phyloP scores from a whole-genome alignment of 35 echinoderm and acorn worm genomes.

The Stichopus chloronotus region DNA sequence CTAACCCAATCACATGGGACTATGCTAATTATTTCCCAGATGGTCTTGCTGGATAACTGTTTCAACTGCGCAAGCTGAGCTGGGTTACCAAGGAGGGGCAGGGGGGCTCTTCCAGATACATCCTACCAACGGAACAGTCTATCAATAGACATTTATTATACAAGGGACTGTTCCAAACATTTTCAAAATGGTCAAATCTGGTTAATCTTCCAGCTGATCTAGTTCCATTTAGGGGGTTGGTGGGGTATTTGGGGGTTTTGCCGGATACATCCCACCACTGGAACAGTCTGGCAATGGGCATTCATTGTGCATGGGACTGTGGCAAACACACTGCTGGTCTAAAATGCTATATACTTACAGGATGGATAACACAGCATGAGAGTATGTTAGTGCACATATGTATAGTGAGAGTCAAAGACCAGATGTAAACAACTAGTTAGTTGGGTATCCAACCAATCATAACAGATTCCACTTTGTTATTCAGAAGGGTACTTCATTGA shows the following conservation, averaged over 20 bases:
- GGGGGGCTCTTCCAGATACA: not conserved
- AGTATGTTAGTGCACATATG: too few species aligned
- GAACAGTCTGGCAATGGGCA: not conserved
- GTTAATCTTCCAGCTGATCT: too few species aligned
- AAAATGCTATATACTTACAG: too few species aligned
- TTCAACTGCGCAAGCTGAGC: not conserved
- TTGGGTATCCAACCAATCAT: too few species aligned
- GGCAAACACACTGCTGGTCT: too few species aligned
- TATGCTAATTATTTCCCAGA: not conserved
- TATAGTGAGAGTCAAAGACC: too few species aligned
- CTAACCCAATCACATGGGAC: conserved; percentile 8
- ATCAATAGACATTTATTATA: not conserved
- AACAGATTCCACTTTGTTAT: too few species aligned
- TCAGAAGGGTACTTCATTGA: too few species aligned
- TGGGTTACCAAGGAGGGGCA: not conserved
- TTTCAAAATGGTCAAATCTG: not conserved
- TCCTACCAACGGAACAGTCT: not conserved
- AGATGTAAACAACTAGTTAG: too few species aligned
- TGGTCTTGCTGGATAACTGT: not conserved
- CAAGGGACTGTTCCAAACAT: not conserved
- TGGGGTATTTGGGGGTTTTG: not conserved
- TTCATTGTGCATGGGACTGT: too few species aligned
- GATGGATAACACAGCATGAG: too few species aligned
- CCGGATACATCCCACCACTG: too few species aligned
- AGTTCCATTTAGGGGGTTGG: not conserved